Conservation (phyloP, 2,797 vertebrate genomes). For the Lepus townsendii region DNA sequence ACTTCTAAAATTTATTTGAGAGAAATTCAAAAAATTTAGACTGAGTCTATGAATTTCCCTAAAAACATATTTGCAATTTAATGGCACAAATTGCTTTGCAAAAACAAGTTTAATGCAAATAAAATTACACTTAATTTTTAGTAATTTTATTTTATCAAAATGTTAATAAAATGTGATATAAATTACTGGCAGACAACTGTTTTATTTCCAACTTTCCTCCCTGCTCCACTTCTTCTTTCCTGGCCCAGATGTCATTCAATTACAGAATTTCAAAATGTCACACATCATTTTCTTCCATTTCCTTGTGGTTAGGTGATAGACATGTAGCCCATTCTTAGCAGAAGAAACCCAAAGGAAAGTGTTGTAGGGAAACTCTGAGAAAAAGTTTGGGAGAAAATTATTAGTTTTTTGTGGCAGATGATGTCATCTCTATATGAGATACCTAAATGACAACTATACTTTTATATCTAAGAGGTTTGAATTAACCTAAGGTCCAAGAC, state of each 20-base stretch:
- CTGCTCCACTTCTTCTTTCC: neutral
- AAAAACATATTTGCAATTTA: constrained; percentile 37
- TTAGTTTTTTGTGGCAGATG: neutral
- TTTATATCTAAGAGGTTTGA: neutral
- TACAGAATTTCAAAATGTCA: constrained; percentile 44
- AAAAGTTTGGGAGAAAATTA: neutral
- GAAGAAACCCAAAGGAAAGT: neutral
- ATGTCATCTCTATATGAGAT: neutral
- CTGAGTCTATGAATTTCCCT: constrained; percentile 32
- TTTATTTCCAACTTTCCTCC: neutral
- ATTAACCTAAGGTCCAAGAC: neutral
- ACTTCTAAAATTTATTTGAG: constrained; percentile 51
- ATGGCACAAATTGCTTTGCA: constrained; percentile 24
- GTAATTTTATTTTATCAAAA: constrained; percentile 51
- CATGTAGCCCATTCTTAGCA: constrained; percentile 30
- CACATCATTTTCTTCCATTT: constrained; percentile 23
- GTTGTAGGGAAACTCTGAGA: neutral
- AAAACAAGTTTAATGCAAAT: constrained; percentile 54
- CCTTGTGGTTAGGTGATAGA: neutral
- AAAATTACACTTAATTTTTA: constrained; percentile 63
- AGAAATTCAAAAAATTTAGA: constrained; percentile 57
- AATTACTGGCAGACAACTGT: neutral
- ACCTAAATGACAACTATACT: neutral
- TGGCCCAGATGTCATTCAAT: neutral
- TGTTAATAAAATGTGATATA: neutral